Evolutionary conservation across 1,140 invertebrate genomes (phyloP), one percentile per base, ranked within the genome.

Genomic region (Drosophila funebris): DNA sequence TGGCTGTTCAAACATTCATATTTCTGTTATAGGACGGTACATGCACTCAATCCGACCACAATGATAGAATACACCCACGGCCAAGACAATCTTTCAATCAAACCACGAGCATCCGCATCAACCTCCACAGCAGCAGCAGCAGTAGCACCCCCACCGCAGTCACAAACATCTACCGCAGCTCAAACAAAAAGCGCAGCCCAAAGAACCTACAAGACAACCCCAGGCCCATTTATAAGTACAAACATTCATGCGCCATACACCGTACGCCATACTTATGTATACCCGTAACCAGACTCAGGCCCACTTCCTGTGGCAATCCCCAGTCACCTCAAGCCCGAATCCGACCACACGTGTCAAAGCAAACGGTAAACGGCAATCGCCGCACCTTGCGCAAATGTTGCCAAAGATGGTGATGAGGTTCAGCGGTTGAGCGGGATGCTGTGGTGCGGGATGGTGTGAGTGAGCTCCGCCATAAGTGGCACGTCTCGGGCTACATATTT

Each of bases 121-220:
- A 33, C 41, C 27, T 16, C 73, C 68, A 33, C 67, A n/a, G n/a
- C n/a, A n/a, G n/a, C 61, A 52, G 1, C 48, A 50, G 41, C 39
- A n/a, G 22, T 27, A 33, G 2, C 5, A 5, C 5, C 18, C 11
- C 31, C 27, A 58, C 11, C 57, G 56, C 43, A 39, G 44, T 22
- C 33, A 46, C 57, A 52, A 43, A 31, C 39, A 36, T 41, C 24
- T 36, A 73, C 76, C 81, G 66, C 82, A 74, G 73, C 50, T 76
- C 82, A 87, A 82, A 88, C 82, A 87, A 87, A 88, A 88, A 82
- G 82, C 82, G 78, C 74, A 82, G 62, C 39, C n/a, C n/a, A 20
- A 16, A 31, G 46, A 46, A 56, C 53, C 52, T 66, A 60, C 60
- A 66, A 39, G 33, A 41, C 24, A 56, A 60, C 57, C 66, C 39